Base-by-base conservation (phyloP, 2,888 invertebrate species). In the Gnatocerus cornutus region DNA sequence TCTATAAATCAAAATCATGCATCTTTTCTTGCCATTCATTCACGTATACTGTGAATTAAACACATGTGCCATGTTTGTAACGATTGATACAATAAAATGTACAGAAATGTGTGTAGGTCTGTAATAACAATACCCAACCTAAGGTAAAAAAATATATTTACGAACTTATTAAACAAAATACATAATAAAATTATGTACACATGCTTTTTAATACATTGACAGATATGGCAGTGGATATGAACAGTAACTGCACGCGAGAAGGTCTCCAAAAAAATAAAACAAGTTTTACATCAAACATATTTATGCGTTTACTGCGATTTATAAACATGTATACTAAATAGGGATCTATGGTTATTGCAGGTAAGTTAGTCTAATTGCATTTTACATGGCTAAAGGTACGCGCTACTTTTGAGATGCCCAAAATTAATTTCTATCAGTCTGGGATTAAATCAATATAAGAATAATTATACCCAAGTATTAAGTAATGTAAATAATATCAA, bases 41-140 rank as follows among this genome's bases (percentile, higher is more conserved):
- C 58, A 75, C 73, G 74, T 76, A 74, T 75, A 75, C 73, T 72
- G 73, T 75, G 71, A 69, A 68, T 74, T 72, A 68, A 33, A 62
- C 37, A 29, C 16, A 53, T 55, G 68, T 68, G 68, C 68, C 68
- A 68, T 68, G 55, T 68, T 67, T 68, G 50, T 61, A 61, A 61
- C 8, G 16, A 45, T 16, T 37, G 46, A 50, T 16, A 58, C 7
- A 58, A 58, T 12, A 52, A 52, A 52, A 41, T 8, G 30, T 30
- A 52, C 29, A 29, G 21, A 30, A 46, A n/a, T 33, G 1, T 33
- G 33, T 9, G 16, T 46, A 46, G 16, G 8, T 46, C 3, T 16
- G n/a, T 7, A 21, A 21, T 46, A 30, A 52, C 2, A 55, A 55
- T 13, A 14, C 30, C n/a, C 1, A 13, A 12, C 12, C 7, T 50